These are phyloP conservation scores for Pholis gunnellus DNA, from an alignment of 2,113 vertebrate species.

Conservation along the genomic window DNA sequence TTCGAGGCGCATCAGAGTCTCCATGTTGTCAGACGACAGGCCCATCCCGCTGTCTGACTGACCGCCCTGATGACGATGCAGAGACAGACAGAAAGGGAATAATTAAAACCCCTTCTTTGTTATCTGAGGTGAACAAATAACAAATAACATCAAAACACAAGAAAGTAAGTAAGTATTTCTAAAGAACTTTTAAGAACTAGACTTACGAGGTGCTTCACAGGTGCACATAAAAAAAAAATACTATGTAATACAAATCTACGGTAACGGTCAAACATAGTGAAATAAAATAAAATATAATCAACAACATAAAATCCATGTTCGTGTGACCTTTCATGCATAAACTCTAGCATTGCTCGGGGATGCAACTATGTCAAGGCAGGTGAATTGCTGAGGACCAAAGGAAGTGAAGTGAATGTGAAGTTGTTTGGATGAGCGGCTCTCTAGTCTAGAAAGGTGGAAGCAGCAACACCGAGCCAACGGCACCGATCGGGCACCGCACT, in stretches of 20 bases:
- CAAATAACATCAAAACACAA: background rate
- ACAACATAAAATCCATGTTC: background rate
- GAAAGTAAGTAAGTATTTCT: background rate
- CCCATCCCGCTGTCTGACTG: conserved; percentile 93
- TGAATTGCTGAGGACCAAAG: too few species aligned
- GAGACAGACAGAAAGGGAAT: conserved; percentile 15
- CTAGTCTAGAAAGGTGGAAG: too few species aligned
- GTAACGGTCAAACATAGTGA: background rate
- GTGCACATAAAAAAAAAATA: background rate
- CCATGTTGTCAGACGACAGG: conserved; percentile 88
- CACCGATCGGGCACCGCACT: too few species aligned
- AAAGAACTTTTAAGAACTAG: background rate
- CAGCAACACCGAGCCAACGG: too few species aligned
- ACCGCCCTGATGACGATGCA: conserved; percentile 78
- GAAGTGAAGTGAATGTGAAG: too few species aligned
- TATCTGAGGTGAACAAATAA: conserved; percentile 6
- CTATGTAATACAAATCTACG: background rate
- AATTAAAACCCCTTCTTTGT: background rate
- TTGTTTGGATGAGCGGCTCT: too few species aligned
- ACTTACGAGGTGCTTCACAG: background rate
- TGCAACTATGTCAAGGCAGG: too few species aligned
- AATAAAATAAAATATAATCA: background rate
- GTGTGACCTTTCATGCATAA: background rate
- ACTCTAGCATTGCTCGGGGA: too few species aligned
- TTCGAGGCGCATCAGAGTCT: conserved; percentile 87